These are phyloP conservation scores for Eupeodes corollae DNA, from an alignment of 1,140 invertebrate genomes.

Conservation along the genomic window DNA sequence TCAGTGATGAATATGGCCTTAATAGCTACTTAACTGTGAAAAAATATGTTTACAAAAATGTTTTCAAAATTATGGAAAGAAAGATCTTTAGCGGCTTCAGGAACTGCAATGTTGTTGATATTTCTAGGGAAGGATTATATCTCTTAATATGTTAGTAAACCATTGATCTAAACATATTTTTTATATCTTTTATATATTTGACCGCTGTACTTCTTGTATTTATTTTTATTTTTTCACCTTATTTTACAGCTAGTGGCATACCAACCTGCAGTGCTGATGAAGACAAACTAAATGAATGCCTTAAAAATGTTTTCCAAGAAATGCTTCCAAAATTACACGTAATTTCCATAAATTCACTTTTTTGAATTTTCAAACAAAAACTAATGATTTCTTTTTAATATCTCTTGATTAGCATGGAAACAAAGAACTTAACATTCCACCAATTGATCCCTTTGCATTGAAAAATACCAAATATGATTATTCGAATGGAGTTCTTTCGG, in stretches of 20 bases:
- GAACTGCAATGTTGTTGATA: no score
- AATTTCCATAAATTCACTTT: neutral
- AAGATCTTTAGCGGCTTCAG: no score
- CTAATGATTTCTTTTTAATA: neutral
- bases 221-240: no score
- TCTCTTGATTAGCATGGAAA: conserved; percentile 16
- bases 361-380: neutral
- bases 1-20: no score
- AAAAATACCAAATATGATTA: conserved; percentile 21
- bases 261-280: conserved; percentile 25
- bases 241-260: conserved; percentile 21
- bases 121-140: no score
- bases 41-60: no score
- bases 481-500: conserved; percentile 20
- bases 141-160: no score
- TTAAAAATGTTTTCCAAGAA: conserved; percentile 24
- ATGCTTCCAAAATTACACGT: conserved; percentile 19
- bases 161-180: no score
- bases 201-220: no score
- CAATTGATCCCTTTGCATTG: conserved; percentile 29
- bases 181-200: no score
- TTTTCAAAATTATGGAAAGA: no score
- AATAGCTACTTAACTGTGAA: no score
- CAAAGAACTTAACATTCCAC: conserved; percentile 27
- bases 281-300: conserved; percentile 29